Percentiles rank a stretch among this genome's conserved stretches.
Conservation (phyloP, 2,113 vertebrate genomes). For the Illadopsis cleaveri region DNA sequence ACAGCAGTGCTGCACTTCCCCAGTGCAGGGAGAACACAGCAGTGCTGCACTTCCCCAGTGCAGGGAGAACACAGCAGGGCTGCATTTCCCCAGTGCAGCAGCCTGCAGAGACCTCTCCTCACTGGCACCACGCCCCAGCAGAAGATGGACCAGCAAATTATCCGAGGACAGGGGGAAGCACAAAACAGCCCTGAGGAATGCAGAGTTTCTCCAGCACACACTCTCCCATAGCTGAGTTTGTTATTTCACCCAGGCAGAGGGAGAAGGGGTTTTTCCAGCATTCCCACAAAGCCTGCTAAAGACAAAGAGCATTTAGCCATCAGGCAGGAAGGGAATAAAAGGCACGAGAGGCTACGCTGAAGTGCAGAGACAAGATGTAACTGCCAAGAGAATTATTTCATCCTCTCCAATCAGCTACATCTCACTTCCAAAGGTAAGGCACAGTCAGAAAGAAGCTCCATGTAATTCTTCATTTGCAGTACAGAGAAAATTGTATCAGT, state of each 20-base stretch:
- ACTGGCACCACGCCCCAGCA: neutral
- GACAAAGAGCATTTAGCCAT: neutral
- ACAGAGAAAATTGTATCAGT: neutral
- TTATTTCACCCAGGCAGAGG: neutral
- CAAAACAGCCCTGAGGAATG: neutral
- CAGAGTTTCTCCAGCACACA: neutral
- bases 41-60: neutral
- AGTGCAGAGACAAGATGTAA: neutral
- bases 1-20: neutral
- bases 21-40: neutral
- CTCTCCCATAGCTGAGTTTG: neutral
- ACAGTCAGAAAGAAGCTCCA: neutral
- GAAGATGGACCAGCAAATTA: neutral
- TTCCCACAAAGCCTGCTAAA: neutral
- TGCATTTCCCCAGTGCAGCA: neutral
- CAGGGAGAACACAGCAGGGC: neutral
- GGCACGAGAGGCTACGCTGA: fast-evolving
- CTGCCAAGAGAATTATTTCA: slow-evolving; percentile 29
- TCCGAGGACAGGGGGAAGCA: neutral
- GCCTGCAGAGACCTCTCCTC: neutral
- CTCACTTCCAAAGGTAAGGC: neutral
- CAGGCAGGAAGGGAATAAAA: neutral
- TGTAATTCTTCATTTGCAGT: neutral
- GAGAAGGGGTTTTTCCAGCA: neutral
- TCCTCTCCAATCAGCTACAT: neutral